Conservation (phyloP, 2,888 invertebrate genomes). For the Boloria selene region DNA sequence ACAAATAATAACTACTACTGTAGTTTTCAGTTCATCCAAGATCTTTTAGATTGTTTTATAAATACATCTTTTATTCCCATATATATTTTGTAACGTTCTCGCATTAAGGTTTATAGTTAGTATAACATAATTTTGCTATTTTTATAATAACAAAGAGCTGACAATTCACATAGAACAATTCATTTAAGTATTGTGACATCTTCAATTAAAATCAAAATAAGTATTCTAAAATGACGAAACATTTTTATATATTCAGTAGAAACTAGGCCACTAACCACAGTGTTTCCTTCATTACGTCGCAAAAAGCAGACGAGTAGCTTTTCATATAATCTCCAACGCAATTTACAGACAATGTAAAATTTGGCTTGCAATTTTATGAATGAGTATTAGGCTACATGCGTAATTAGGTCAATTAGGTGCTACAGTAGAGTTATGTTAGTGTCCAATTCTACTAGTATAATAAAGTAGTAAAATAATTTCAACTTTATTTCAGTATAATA, state of each 20-base stretch:
- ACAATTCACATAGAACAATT: background rate
- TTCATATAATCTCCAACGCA: constrained; percentile 29
- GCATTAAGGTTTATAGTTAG: too few species aligned
- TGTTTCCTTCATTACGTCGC: constrained; percentile 24
- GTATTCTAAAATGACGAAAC: constrained; percentile 1
- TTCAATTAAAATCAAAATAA: constrained; percentile 17
- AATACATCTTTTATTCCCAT: too few species aligned
- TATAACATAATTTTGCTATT: too few species aligned
- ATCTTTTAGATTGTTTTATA: too few species aligned
- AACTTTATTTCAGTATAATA: too few species aligned
- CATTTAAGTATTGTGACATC: background rate
- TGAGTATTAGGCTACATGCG: constrained; percentile 24
- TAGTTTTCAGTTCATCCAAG: too few species aligned
- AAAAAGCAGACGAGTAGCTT: constrained; percentile 23
- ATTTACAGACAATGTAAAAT: constrained; percentile 28
- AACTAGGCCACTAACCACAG: constrained; percentile 22
- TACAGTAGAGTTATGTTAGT: constrained; percentile 25
- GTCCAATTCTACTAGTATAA: constrained; percentile 16
- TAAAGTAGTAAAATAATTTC: too few species aligned
- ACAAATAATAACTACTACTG: too few species aligned
- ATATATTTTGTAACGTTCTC: too few species aligned
- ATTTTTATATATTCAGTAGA: constrained; percentile 16
- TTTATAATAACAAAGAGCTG: background rate
- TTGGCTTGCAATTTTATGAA: constrained; percentile 29
- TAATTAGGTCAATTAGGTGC: constrained; percentile 32